These are phyloP conservation scores for Drosophila pectinifera DNA, from an alignment of 1,140 invertebrate species.

Conservation along the genomic window DNA sequence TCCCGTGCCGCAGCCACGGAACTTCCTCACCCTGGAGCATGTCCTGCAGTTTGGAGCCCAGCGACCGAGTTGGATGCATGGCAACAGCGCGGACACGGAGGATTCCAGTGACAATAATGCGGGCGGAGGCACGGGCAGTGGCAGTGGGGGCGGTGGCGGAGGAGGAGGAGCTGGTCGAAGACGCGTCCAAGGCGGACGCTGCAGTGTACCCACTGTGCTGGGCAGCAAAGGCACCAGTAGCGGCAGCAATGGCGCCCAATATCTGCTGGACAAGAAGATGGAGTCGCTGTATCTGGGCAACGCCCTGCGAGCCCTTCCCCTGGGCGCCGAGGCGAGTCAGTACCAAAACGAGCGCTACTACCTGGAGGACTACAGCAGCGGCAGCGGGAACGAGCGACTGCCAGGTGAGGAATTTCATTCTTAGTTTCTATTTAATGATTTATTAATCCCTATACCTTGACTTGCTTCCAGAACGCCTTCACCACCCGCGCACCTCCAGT, in stretches of 20 bases:
- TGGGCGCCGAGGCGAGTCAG: slow-evolving; percentile 79
- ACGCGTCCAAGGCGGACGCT: slow-evolving; percentile 65
- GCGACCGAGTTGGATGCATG: slow-evolving; percentile 64
- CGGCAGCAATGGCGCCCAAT: slow-evolving; percentile 61
- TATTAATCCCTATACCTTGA: neutral
- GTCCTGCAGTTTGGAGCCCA: slow-evolving; percentile 64
- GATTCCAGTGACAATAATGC: slow-evolving; percentile 76
- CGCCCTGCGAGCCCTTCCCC: slow-evolving; percentile 69
- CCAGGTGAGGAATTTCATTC: slow-evolving; percentile 56
- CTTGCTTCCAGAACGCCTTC: slow-evolving; percentile 52
- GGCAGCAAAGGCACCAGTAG: slow-evolving; percentile 31
- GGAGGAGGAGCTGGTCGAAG: slow-evolving; percentile 17
- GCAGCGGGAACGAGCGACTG: slow-evolving; percentile 72
- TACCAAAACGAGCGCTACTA: slow-evolving; percentile 83
- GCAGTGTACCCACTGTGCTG: slow-evolving; percentile 78
- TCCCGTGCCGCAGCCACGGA: slow-evolving; percentile 68
- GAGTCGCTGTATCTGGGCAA: slow-evolving; percentile 80
- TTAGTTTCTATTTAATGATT: neutral
- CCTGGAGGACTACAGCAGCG: slow-evolving; percentile 81
- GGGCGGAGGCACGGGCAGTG: slow-evolving; percentile 31
- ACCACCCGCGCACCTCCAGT: slow-evolving; percentile 77
- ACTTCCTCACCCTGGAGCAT: slow-evolving; percentile 74
- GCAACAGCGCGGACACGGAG: slow-evolving; percentile 77
- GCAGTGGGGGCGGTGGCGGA: slow-evolving; percentile 30
- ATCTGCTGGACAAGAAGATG: slow-evolving; percentile 84